Conservation (phyloP, 2,113 vertebrate species). For the Hippocampus zosterae region DNA sequence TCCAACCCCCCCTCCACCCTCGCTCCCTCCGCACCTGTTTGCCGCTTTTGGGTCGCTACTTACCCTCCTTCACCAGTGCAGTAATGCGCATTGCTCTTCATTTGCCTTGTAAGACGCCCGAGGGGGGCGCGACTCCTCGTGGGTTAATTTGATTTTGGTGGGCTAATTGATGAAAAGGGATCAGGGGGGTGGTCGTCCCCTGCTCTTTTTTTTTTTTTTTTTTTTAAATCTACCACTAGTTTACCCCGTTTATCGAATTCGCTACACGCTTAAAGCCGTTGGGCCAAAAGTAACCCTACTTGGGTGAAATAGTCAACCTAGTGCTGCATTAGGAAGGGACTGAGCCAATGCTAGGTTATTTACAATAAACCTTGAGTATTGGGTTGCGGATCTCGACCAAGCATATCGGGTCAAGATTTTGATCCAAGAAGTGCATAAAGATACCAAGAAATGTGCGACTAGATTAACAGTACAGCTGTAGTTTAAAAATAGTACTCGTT, state of each 20-base stretch:
- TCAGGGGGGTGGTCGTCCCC: slow-evolving; percentile 44
- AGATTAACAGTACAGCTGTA: too few relatives aligned
- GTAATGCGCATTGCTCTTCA: slow-evolving; percentile 55
- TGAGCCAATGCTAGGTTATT: too few relatives aligned
- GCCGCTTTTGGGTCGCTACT: slow-evolving; percentile 42
- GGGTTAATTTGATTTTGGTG: slow-evolving; percentile 66
- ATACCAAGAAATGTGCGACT: too few relatives aligned
- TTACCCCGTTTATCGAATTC: slow-evolving; percentile 4
- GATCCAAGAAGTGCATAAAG: too few relatives aligned
- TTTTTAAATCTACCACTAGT: slow-evolving; percentile 5
- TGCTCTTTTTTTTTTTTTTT: slow-evolving; percentile 57
- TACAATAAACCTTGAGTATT: too few relatives aligned
- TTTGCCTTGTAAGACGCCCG: slow-evolving; percentile 52
- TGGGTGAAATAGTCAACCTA: too few relatives aligned
- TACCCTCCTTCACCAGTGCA: slow-evolving; percentile 31
- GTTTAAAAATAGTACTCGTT: too few relatives aligned
- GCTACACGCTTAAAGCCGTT: too few relatives aligned
- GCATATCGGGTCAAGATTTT: too few relatives aligned
- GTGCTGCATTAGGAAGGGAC: too few relatives aligned
- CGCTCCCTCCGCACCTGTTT: slow-evolving; percentile 60
- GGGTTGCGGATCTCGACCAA: too few relatives aligned
- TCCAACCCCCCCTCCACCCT: slow-evolving; percentile 16
- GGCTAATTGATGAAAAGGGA: slow-evolving; percentile 61
- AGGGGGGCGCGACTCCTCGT: slow-evolving; percentile 52
- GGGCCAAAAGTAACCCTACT: too few relatives aligned